A percentile compares a stretch with the other conserved stretches of the same genome.
phyloP scores from a whole-genome alignment of 2,797 vertebrate genomes.

The Melanitta fusca region DNA sequence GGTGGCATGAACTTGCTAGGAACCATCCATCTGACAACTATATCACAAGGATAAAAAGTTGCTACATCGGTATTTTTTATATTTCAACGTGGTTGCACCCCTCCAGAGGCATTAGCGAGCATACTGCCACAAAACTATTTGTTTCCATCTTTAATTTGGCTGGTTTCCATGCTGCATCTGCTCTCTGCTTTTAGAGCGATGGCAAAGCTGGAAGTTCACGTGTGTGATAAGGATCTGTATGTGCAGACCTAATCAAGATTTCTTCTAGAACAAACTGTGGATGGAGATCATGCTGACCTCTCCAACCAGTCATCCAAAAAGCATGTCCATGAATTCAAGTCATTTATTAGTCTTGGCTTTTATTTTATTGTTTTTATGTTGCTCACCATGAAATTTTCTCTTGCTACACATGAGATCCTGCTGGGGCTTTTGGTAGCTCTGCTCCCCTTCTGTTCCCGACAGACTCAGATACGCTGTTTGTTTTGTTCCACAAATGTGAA shows the following conservation, averaged over 20 bases:
- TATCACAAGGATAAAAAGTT: slow-evolving; percentile 6
- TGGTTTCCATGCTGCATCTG: slow-evolving; percentile 45
- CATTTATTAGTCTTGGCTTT: slow-evolving; percentile 62
- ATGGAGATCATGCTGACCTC: slow-evolving; percentile 30
- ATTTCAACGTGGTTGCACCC: background rate
- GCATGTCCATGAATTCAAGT: slow-evolving; percentile 28
- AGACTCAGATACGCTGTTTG: background rate
- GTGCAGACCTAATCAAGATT: slow-evolving; percentile 17
- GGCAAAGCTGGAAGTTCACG: slow-evolving; percentile 29
- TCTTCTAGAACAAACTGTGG: slow-evolving; percentile 55
- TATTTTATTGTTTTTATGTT: slow-evolving; percentile 31
- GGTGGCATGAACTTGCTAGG: background rate
- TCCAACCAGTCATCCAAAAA: slow-evolving; percentile 33
- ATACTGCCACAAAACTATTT: slow-evolving; percentile 1
- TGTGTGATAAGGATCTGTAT: slow-evolving; percentile 60
- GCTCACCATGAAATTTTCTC: slow-evolving; percentile 4
- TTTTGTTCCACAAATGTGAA: background rate
- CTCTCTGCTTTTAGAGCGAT: slow-evolving; percentile 11
- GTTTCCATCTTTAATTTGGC: slow-evolving; percentile 65
- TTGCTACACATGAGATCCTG: slow-evolving; percentile 35
- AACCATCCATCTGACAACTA: slow-evolving; percentile 21
- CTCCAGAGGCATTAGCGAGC: slow-evolving; percentile 15
- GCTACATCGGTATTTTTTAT: background rate
- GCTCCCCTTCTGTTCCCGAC: background rate
- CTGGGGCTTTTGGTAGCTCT: slow-evolving; percentile 43